Conservation (phyloP, 1,140 invertebrate genomes). For the Oryzaephilus surinamensis region DNA sequence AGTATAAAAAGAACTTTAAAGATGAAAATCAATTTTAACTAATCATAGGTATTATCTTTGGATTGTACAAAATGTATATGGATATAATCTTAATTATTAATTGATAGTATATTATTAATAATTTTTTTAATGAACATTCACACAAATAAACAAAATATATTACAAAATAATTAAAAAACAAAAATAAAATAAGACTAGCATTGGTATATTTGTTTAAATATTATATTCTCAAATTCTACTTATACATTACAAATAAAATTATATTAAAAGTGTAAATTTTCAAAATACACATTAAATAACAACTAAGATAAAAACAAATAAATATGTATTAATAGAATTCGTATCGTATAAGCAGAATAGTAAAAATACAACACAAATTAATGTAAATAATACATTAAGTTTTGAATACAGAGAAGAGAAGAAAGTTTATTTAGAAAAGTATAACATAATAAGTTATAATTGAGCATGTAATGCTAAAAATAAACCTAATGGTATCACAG, state of each 20-base stretch:
- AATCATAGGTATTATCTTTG: slow-evolving; percentile 31
- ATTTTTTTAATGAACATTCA: slow-evolving; percentile 16
- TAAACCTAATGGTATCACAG: slow-evolving; percentile 23
- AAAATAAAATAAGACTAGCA: slow-evolving; percentile 29
- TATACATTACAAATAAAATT: neutral
- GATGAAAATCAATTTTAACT: no score
- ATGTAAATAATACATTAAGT: no score
- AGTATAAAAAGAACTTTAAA: no score
- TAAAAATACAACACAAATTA: no score
- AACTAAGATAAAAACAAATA: slow-evolving; percentile 14
- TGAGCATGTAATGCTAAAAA: slow-evolving; percentile 23
- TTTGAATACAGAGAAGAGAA: no score
- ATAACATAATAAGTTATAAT: slow-evolving; percentile 16
- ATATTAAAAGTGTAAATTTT: slow-evolving; percentile 3
- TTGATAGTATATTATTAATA: slow-evolving; percentile 15
- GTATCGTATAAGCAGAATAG: no score
- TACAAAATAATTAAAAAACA: slow-evolving; percentile 19
- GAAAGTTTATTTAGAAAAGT: no score
- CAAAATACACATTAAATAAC: slow-evolving; percentile 10
- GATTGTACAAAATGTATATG: slow-evolving; percentile 34
- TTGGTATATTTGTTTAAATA: slow-evolving; percentile 12
- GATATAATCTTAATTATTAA: no score
- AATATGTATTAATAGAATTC: slow-evolving; percentile 1
- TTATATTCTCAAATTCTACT: neutral
- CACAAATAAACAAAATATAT: slow-evolving; percentile 21